Evolutionary conservation across 2,888 invertebrate genomes (phyloP), one percentile per base, ranked within the genome.

Genomic region (Lithophane leautieri): DNA sequence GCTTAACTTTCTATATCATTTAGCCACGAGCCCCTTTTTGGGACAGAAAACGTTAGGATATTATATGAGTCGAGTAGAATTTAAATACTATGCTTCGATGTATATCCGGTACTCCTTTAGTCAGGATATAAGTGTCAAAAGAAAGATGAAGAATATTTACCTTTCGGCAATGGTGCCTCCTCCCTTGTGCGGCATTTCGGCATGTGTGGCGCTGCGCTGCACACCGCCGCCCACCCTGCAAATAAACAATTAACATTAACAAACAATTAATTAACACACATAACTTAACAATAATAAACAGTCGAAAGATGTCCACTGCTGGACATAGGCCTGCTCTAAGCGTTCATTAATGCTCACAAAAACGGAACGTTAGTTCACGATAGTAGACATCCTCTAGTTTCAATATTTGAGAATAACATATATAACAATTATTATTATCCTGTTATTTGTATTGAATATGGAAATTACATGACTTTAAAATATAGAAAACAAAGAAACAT

Each of bases 111-210:
- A 22, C 22, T 8, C 12, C 34, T 42, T 25, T 42, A 19, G 1
- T 63, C 42, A 25, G 42, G 19, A 19, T 25, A 19, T n/a, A 63
- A 11, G 25, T 42, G 4, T 19, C 7, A 65, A 1, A 65, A 65
- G 25, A 65, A 25, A 14, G 8, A 50, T 28, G 4, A 54, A 22
- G 4, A 16, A 25, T 61, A 75, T 42, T 78, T 90, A 96, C 97
- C 96, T 96, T 93, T 97, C 97, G 86, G 97, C 97, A 82, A 97
- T 97, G 86, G 97, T 97, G 93, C 95, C 94, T 82, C 95, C 94
- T 76, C 97, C 96, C 42, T 95, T 92, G 89, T 96, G 94, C 84
- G 96, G 96, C 96, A 96, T 96, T 81, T 96, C 96, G 89, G 96
- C 95, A 92, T 97, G 95, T 83, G 97, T 97, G 87, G 97, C 97